Evolutionary conservation across 2,888 invertebrate genomes (phyloP).

Genomic region (Nectonema munidae): DNA sequence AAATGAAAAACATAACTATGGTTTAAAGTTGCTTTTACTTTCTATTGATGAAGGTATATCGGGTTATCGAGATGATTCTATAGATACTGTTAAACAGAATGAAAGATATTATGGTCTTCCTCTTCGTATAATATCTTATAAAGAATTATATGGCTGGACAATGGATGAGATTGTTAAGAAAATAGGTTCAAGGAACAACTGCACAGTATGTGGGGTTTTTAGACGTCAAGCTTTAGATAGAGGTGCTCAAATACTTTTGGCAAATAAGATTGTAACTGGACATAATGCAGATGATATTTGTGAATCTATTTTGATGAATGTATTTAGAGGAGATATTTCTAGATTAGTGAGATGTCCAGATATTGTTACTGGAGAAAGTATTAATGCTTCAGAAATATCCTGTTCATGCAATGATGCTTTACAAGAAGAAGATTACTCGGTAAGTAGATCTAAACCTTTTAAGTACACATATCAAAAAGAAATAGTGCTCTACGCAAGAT

Average conservation of each 20-base stretch:
- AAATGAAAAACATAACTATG: conserved; percentile 60
- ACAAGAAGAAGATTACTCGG: neutral
- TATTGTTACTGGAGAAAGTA: neutral
- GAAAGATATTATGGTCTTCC: conserved; percentile 65
- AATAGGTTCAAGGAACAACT: conserved; percentile 58
- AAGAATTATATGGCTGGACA: conserved; percentile 80
- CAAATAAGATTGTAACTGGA: conserved; percentile 67
- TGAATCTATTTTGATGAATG: conserved; percentile 37
- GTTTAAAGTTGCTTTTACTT: conserved; percentile 48
- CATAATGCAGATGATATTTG: conserved; percentile 48
- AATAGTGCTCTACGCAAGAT: conserved; percentile 63
- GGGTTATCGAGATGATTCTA: conserved; percentile 47
- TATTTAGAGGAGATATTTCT: conserved; percentile 74
- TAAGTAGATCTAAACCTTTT: conserved; percentile 48
- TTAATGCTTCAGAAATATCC: too few species aligned
- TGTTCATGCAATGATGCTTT: neutral
- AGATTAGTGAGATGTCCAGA: conserved; percentile 55
- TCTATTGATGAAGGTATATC: conserved; percentile 62
- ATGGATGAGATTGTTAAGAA: conserved; percentile 74
- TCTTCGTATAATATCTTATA: conserved; percentile 68
- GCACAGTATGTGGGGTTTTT: conserved; percentile 36
- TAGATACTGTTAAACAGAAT: conserved; percentile 76
- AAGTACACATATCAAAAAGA: conserved; percentile 95
- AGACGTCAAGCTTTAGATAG: conserved; percentile 72
- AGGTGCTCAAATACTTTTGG: conserved; percentile 53